Evolutionary conservation across 2,113 vertebrate genomes (phyloP), one percentile per base, ranked within the genome.

Genomic region (Loxodonta africana): DNA sequence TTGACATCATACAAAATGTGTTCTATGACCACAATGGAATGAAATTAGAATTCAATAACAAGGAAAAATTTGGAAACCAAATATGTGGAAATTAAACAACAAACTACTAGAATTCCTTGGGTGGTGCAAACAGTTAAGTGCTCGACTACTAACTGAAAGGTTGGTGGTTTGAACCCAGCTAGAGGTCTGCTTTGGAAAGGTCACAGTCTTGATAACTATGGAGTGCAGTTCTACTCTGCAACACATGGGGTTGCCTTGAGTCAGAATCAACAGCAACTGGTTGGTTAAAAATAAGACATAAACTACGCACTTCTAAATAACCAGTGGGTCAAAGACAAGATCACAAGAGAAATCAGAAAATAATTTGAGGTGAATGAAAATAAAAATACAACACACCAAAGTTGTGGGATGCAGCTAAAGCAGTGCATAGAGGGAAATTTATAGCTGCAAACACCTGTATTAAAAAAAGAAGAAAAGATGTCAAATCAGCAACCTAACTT

Each of bases 41-140:
- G 11, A 91, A 83, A 84, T 80, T 89, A 67, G 25, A 92, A 81
- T 73, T 83, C 6, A 92, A 25, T 92, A 85, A 37, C 12, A 83
- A 83, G 30, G 51, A 33, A 33, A 71, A 12, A 48, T 90, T 76
- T n/a, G 25, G 88, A 71, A 85, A 80, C n/a, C 77, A 83, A 41
- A 46, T 88, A 60, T 44, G 8, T 88, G n/a, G 71, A 77, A 83
- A 83, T 37, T 62, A 26, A 86, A 23, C 10, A 88, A 21, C 26
- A 48, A 2, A 71, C 15, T n/a, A 17, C 15, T n/a, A 71, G 69
- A 4, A 71, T 30, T 71, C 69, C 26, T 9, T 33, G 11, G 30
- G 30, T 71, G 69, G 69, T 28, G 8, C 69, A 71, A 2, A 10
- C 5, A 18, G 69, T 71, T 71, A n/a, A 71, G 33, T 33, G 5